These are phyloP conservation scores for Pseudochirops corinnae DNA, from an alignment of 2,797 vertebrate species.

Conservation along the genomic window DNA sequence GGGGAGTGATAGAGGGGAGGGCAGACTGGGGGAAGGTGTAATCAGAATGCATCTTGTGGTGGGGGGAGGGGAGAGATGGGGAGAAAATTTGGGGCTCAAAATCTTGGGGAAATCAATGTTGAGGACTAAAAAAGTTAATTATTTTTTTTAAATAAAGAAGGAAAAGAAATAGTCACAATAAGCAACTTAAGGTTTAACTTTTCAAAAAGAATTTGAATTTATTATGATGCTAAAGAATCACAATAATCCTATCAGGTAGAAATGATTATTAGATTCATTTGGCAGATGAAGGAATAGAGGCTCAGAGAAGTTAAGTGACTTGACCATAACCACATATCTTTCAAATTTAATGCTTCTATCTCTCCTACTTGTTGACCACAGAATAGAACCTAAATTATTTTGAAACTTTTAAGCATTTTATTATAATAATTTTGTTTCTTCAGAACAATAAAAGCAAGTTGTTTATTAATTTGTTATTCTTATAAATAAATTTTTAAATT, in stretches of 20 bases:
- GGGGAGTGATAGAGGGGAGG: too few species aligned
- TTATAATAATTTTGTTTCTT: constrained; percentile 3
- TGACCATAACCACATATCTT: background rate
- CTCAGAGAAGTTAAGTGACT: background rate
- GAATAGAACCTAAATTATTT: constrained; percentile 30
- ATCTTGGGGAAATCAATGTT: too few species aligned
- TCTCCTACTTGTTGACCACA: background rate
- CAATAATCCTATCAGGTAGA: background rate
- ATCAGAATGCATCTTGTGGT: too few species aligned
- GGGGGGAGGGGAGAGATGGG: too few species aligned
- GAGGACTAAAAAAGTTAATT: too few species aligned
- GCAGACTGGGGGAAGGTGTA: too few species aligned
- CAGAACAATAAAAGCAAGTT: background rate
- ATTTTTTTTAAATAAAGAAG: too few species aligned
- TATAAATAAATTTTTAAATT: constrained; percentile 29
- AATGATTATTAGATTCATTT: background rate
- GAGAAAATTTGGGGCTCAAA: too few species aligned
- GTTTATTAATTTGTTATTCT: constrained; percentile 23
- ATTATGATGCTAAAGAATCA: background rate
- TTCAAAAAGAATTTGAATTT: background rate
- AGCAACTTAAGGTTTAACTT: background rate
- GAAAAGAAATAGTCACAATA: background rate
- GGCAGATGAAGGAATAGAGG: background rate
- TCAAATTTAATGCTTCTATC: background rate
- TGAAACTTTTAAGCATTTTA: background rate